A percentile compares a stretch with the other conserved stretches of the same genome.
Conservation (phyloP, 2,797 vertebrate species). For the Catamblyrhynchus diadema region DNA sequence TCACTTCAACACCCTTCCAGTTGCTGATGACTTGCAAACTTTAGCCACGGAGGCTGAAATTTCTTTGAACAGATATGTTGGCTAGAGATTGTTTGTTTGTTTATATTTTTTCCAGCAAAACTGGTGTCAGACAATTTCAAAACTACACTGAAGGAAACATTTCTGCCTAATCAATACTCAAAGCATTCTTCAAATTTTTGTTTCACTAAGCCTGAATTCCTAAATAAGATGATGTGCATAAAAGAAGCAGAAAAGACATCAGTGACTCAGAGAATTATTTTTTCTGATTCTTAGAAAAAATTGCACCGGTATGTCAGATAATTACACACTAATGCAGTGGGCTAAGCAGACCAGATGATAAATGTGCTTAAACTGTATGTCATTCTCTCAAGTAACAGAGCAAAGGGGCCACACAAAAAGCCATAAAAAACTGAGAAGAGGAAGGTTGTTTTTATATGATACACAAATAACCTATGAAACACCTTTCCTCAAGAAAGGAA, state of each 20-base stretch:
- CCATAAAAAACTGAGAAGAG: neutral
- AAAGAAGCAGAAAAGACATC: neutral
- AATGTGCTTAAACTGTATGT: neutral
- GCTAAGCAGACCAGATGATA: neutral
- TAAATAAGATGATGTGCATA: neutral
- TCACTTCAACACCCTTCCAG: neutral
- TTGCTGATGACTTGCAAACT: neutral
- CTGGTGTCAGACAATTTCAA: neutral
- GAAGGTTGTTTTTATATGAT: neutral
- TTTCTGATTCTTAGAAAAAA: neutral
- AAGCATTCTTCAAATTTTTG: neutral
- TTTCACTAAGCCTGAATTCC: neutral
- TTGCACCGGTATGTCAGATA: neutral
- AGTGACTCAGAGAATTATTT: neutral
- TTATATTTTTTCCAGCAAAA: neutral
- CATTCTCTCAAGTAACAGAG: neutral
- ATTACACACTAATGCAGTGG: neutral
- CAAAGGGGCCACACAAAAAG: neutral
- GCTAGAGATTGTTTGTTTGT: neutral
- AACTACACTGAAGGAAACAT: neutral
- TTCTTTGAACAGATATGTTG: rapidly evolving
- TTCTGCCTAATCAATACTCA: neutral
- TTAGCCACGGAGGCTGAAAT: neutral
- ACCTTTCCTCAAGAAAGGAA: neutral
- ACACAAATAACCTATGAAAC: neutral